phyloP scores from a whole-genome alignment of 2,797 vertebrate genomes.

The Macrochelys suwanniensis region DNA sequence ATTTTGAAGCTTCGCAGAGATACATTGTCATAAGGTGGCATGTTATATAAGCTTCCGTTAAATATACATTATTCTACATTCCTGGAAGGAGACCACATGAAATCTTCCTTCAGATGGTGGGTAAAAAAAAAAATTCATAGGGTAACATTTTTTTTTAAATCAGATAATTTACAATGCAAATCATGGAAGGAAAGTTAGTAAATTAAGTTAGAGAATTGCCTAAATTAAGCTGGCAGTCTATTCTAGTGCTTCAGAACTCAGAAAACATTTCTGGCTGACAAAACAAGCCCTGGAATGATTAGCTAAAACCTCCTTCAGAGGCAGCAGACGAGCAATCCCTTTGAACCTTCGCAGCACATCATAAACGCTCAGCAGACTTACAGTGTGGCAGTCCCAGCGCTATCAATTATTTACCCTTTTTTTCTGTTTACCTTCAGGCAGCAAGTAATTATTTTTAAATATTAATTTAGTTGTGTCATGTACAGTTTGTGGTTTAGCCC shows the following conservation, averaged over 20 bases:
- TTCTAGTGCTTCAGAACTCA: slow-evolving; percentile 65
- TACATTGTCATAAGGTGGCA: slow-evolving; percentile 49
- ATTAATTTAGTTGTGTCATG: slow-evolving; percentile 91
- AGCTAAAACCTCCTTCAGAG: slow-evolving; percentile 64
- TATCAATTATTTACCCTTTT: slow-evolving; percentile 91
- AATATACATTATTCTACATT: slow-evolving; percentile 49
- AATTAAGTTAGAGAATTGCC: slow-evolving; percentile 69
- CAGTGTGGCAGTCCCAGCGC: slow-evolving; percentile 81
- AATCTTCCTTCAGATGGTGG: slow-evolving; percentile 70
- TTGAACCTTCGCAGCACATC: slow-evolving; percentile 75
- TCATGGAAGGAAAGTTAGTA: slow-evolving; percentile 62
- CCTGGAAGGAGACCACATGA: slow-evolving; percentile 70
- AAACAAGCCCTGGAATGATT: slow-evolving; percentile 68
- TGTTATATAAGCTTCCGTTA: slow-evolving; percentile 51
- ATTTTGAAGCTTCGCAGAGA: slow-evolving; percentile 21
- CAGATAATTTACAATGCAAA: slow-evolving; percentile 77
- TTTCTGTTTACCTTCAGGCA: slow-evolving; percentile 88
- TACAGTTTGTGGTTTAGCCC: slow-evolving; percentile 81
- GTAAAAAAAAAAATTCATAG: neutral
- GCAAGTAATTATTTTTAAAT: slow-evolving; percentile 92
- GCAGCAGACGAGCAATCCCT: slow-evolving; percentile 64
- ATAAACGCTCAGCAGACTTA: slow-evolving; percentile 80
- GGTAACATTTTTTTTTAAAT: slow-evolving; percentile 47
- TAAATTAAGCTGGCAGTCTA: slow-evolving; percentile 73
- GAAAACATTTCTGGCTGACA: slow-evolving; percentile 64